Percentiles rank a stretch among this genome's conserved stretches.
These are phyloP conservation scores for Salvelinus sp. DNA, from an alignment of 2,113 vertebrate species.

Conservation along the genomic window DNA sequence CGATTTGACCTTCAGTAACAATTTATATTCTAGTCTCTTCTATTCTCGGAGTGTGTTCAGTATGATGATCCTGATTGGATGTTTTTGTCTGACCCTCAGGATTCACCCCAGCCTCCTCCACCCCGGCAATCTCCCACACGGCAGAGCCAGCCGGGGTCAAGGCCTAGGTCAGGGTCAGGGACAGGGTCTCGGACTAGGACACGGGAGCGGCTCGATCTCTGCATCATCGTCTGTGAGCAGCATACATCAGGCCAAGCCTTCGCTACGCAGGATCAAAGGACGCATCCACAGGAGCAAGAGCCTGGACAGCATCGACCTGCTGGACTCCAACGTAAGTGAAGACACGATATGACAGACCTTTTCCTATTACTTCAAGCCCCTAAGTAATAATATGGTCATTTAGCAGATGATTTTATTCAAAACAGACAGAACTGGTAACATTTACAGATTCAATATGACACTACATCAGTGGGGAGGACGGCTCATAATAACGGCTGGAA, in stretches of 20 bases:
- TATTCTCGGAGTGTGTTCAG: constrained; percentile 14
- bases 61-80: constrained; percentile 38
- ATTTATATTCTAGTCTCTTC: no score
- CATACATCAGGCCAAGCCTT: constrained; percentile 92
- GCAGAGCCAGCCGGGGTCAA: no score
- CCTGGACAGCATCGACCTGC: constrained; percentile 90
- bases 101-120: constrained; percentile 82
- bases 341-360: neutral
- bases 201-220: constrained; percentile 73
- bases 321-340: constrained; percentile 92
- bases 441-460: no score
- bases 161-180: no score
- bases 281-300: constrained; percentile 95
- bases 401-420: neutral
- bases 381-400: neutral
- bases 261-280: constrained; percentile 94
- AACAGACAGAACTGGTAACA: neutral
- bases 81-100: constrained; percentile 71
- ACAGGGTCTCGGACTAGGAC: no score
- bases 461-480: neutral
- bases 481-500: no score
- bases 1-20: neutral
- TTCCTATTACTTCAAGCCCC: no score
- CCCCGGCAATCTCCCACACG: no score
- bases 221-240: constrained; percentile 85